These are phyloP conservation scores for Nestor notabilis DNA, from an alignment of 2,113 vertebrate species.

Conservation along the genomic window DNA sequence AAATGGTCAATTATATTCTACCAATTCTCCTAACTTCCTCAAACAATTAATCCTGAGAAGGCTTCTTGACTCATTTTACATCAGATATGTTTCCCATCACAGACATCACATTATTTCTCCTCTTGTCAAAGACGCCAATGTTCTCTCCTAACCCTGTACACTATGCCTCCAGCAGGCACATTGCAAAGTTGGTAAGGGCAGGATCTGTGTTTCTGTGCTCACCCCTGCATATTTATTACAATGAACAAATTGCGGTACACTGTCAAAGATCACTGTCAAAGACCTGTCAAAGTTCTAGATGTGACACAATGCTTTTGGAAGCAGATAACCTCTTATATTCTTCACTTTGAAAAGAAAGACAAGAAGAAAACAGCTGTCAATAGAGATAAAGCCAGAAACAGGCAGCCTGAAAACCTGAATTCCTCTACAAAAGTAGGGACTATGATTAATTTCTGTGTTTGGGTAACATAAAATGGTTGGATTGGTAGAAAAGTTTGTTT, in stretches of 20 bases:
- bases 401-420: neutral
- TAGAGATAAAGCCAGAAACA: neutral
- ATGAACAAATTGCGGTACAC: neutral
- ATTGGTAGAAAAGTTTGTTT: neutral
- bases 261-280: neutral
- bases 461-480: neutral
- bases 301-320: neutral
- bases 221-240: neutral
- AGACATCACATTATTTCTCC: neutral
- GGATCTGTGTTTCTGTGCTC: neutral
- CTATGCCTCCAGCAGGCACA: fast-evolving
- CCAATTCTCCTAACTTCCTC: neutral
- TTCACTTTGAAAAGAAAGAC: neutral
- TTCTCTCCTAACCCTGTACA: neutral
- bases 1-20: neutral
- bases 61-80: neutral
- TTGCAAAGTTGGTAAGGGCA: neutral
- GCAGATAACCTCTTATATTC: neutral
- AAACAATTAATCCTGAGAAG: neutral
- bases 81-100: neutral
- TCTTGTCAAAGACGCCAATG: neutral
- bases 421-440: neutral
- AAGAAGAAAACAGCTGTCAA: neutral
- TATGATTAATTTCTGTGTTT: neutral
- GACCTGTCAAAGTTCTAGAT: neutral